These are phyloP conservation scores for Anodontia alba DNA, from an alignment of 2,888 invertebrate genomes.

Conservation along the genomic window DNA sequence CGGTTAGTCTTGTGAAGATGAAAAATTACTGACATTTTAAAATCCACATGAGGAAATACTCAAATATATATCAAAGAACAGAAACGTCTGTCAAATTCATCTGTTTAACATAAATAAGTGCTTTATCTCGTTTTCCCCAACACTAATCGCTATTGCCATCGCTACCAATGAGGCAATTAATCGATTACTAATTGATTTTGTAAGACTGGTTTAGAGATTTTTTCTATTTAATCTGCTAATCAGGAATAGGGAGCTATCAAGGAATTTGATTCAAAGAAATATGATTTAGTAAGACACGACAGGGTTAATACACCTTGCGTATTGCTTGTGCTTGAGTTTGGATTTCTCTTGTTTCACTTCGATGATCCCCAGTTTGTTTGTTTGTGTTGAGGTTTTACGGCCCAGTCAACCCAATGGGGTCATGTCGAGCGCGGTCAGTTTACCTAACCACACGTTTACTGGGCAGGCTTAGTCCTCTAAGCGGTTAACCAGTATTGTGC, in stretches of 20 bases:
- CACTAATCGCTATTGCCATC: neutral
- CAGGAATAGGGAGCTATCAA: neutral
- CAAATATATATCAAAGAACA: neutral
- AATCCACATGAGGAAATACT: neutral
- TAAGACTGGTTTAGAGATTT: neutral
- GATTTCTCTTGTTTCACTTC: too few relatives aligned
- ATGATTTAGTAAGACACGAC: neutral
- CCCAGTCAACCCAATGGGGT: too few relatives aligned
- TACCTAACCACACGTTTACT: too few relatives aligned
- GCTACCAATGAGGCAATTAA: constrained; percentile 4
- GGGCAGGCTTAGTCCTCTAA: too few relatives aligned
- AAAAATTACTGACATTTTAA: too few relatives aligned
- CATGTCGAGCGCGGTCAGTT: too few relatives aligned
- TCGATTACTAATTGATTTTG: constrained; percentile 11
- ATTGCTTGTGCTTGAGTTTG: too few relatives aligned
- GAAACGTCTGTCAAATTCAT: neutral
- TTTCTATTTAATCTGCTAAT: neutral
- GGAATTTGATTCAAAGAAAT: constrained; percentile 3
- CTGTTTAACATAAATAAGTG: constrained; percentile 4
- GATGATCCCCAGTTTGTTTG: too few relatives aligned
- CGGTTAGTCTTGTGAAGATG: too few relatives aligned
- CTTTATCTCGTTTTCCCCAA: neutral
- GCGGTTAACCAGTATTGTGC: too few relatives aligned
- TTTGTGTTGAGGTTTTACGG: too few relatives aligned
- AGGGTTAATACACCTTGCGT: too few relatives aligned